Percentiles rank a stretch among this genome's conserved stretches.
phyloP scores from a whole-genome alignment of 2,888 invertebrate genomes.

The Rhingia rostrata region DNA sequence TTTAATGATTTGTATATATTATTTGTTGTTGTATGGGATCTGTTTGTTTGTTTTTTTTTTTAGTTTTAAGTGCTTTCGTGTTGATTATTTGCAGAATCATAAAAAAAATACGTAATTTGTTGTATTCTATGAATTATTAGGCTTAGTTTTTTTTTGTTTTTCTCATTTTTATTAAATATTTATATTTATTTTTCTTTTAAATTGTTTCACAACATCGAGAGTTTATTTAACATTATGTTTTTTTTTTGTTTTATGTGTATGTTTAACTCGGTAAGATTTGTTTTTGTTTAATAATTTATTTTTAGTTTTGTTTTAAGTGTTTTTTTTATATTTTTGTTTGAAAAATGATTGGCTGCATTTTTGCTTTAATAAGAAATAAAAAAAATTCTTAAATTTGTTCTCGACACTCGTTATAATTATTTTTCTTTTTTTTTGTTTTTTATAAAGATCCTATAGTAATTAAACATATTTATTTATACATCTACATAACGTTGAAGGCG shows the following conservation, averaged over 20 bases:
- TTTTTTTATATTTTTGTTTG: constrained; percentile 53
- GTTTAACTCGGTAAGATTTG: constrained; percentile 75
- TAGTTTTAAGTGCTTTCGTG: constrained; percentile 69
- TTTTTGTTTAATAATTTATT: constrained; percentile 75
- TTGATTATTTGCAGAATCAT: constrained; percentile 72
- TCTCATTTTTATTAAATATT: constrained; percentile 44
- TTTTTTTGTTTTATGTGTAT: constrained; percentile 64
- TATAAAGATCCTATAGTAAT: constrained; percentile 70
- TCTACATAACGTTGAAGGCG: constrained; percentile 81
- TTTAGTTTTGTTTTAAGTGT: constrained; percentile 70
- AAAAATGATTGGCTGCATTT: constrained; percentile 71
- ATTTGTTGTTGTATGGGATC: constrained; percentile 36
- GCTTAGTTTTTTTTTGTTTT: constrained; percentile 33
- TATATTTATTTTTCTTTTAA: constrained; percentile 70
- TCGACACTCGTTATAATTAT: constrained; percentile 52
- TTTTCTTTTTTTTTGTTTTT: constrained; percentile 21
- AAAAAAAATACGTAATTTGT: constrained; percentile 65
- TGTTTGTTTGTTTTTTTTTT: not conserved
- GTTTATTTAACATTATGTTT: constrained; percentile 79
- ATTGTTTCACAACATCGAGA: constrained; percentile 83
- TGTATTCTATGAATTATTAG: constrained; percentile 66
- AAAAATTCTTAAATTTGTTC: constrained; percentile 57
- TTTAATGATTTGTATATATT: constrained; percentile 31
- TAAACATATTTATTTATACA: constrained; percentile 75
- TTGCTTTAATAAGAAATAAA: constrained; percentile 56